Evolutionary conservation across 2,888 invertebrate genomes (phyloP), one percentile per base, ranked within the genome.

Genomic region (Tetheella fluctuosa): DNA sequence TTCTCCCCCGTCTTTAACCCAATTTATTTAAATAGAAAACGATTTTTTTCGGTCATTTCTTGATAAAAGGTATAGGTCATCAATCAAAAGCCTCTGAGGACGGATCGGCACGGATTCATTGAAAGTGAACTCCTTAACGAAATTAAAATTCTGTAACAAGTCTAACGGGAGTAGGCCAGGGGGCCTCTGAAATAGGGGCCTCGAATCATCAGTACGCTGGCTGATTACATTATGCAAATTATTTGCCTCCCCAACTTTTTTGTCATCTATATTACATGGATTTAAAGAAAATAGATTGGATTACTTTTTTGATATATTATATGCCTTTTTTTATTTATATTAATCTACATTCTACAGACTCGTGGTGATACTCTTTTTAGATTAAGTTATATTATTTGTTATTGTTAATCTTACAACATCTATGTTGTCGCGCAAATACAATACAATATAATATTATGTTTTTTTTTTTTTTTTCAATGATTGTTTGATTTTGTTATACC

Each of bases 151-250:
- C 81, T 83, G 20, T 48, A 48, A 48, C 48, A 48, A 48, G 48
- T 20, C 23, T 28, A 25, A 17, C 28, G 25, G 28, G 25, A 54
- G 25, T 54, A 48, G 48, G 54, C 20, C 53, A 48, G 53, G 34
- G 52, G 37, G 39, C 64, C 64, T 48, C 48, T n/a, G 34, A 13
- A 34, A 17, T 48, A 1, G 64, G 57, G 63, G 58, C 71, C 70
- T 79, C 83, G 82, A 87, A 84, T 89, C 89, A 89, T 90, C 82
- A 86, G 85, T 77, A 84, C 85, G 78, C 77, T 80, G 75, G 77
- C 81, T 90, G 89, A 90, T 89, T 88, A 88, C 88, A 88, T 89
- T 90, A 90, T 90, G 90, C 80, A 89, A 89, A 90, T 89, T 77
- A 73, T 71, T 64, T 69, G 64, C 74, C 74, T 76, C 80, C 83